These are phyloP conservation scores for Panulirus ornatus DNA, from an alignment of 1,140 invertebrate species.

Conservation along the genomic window DNA sequence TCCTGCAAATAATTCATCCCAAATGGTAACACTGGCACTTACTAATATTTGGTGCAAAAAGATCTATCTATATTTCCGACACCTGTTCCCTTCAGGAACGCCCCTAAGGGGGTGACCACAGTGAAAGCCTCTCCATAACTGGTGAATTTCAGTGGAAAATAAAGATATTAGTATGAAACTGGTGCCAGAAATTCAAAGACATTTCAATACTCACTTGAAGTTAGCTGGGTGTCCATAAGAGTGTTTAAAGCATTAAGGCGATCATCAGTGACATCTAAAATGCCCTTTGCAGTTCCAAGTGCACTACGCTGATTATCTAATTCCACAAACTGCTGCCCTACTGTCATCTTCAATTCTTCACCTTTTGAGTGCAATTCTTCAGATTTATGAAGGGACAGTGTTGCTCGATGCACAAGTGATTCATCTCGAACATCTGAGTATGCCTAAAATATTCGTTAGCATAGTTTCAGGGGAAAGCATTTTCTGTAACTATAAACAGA, in stretches of 20 bases:
- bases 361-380: constrained; percentile 71
- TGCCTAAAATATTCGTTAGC: constrained; percentile 63
- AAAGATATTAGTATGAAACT: too few relatives aligned
- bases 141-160: too few relatives aligned
- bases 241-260: constrained; percentile 28
- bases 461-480: neutral
- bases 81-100: too few relatives aligned
- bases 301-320: constrained; percentile 73
- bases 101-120: too few relatives aligned
- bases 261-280: constrained; percentile 17
- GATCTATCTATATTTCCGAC: too few relatives aligned
- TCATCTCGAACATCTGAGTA: constrained; percentile 76
- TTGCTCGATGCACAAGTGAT: constrained; percentile 74
- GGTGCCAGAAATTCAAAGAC: too few relatives aligned
- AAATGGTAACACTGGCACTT: too few relatives aligned
- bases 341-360: constrained; percentile 53
- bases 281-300: constrained; percentile 46
- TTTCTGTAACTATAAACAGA: too few relatives aligned
- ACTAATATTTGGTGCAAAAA: too few relatives aligned
- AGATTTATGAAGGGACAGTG: constrained; percentile 68
- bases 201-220: constrained; percentile 5
- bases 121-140: too few relatives aligned
- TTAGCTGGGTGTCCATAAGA: constrained; percentile 39
- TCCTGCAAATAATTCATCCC: too few relatives aligned
- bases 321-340: constrained; percentile 69